phyloP scores from a whole-genome alignment of 2,113 vertebrate genomes.

The Hepsetus odoe region DNA sequence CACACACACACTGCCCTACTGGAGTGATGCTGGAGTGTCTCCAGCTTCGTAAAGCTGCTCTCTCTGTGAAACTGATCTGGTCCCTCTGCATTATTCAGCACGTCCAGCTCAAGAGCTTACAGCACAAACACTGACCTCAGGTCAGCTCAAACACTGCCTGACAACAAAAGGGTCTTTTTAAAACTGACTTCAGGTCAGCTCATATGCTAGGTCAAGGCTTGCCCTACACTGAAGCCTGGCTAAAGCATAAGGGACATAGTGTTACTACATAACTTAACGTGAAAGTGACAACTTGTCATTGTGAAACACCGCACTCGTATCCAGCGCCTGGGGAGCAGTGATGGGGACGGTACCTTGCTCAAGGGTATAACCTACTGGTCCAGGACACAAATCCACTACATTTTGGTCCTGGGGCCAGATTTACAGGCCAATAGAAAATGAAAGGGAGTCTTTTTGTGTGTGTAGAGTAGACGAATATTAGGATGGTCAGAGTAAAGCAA shows the following conservation, averaged over 20 bases:
- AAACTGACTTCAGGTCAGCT: constrained; percentile 17
- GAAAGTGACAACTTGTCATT: no score
- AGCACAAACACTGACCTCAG: constrained; percentile 17
- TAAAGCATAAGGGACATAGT: neutral
- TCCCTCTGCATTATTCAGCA: constrained; percentile 31
- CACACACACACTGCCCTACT: neutral
- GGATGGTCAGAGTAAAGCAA: no score
- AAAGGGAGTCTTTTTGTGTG: no score
- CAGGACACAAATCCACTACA: no score
- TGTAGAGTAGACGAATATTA: no score
- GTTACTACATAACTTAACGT: no score
- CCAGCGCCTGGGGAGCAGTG: no score
- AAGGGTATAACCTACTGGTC: no score
- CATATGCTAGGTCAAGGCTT: neutral
- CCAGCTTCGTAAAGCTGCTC: neutral
- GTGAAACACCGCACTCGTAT: no score
- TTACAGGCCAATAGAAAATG: no score
- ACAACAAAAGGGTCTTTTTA: neutral
- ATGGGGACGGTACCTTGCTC: no score
- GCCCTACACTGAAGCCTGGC: neutral
- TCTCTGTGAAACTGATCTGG: constrained; percentile 15
- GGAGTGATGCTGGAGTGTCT: constrained; percentile 5
- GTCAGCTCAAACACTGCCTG: neutral
- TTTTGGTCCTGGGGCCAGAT: no score
- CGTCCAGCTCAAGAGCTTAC: neutral